Base-by-base conservation (phyloP, 2,888 invertebrate species). In the Eupithecia subfuscata region DNA sequence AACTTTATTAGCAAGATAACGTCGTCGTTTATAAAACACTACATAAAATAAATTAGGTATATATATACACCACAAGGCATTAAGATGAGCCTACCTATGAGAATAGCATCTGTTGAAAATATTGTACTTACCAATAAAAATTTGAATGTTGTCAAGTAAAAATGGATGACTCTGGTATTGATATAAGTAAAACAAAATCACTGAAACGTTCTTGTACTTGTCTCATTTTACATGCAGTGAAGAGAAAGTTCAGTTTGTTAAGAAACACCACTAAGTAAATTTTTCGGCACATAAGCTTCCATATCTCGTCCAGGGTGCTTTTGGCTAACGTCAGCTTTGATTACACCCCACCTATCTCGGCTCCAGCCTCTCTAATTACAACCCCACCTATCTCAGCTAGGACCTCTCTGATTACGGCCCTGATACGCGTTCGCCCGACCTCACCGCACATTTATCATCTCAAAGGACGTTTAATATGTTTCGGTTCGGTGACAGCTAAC, bases 381-480 rank as follows among this genome's bases (percentile, higher is more conserved):
- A 22, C 22, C 43, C 60, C n/a, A 25, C 45, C 56, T 71, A 70
- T 73, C 73, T 73, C 25, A 37, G 16, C 71, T 69, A 64, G 65
- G 67, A 64, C 40, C 45, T 34, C 45, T 34, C 75, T 75, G 34
- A 78, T 69, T 79, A 52, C 79, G 30, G 34, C 77, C 75, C 82
- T 79, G 84, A 83, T 86, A 84, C 82, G 82, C 87, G 83, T 84
- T 82, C 83, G 81, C 82, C 73, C 89, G 85, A 89, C 87, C 87
- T 89, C 87, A 83, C 83, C 84, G 84, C 87, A 89, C 93, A 93
- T 94, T 92, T 91, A 94, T 94, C 94, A 94, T 92, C 89, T 85
- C 83, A 87, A 87, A 89, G 87, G 90, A 91, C 87, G 90, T 92
- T 92, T 94, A 94, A 94, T 94, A 94, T 93, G 92, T 93, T 93